Evolutionary conservation across 2,113 vertebrate genomes (phyloP).

Genomic region (Cranoglanis bouderius): DNA sequence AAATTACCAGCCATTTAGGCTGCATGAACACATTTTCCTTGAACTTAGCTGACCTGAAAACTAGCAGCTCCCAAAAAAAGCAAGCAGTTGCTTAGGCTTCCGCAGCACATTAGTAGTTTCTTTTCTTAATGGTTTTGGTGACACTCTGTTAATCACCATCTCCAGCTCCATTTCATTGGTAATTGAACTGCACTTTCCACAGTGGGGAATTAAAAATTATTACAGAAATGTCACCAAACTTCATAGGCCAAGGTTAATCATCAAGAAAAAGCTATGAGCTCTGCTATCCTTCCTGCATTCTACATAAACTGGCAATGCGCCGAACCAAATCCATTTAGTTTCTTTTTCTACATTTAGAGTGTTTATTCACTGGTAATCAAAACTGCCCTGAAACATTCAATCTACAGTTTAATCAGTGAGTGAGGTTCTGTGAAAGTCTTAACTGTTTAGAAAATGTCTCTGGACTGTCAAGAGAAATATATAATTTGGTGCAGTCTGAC

Average conservation of each 20-base stretch:
- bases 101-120: slow-evolving; percentile 16
- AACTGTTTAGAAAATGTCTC: slow-evolving; percentile 15
- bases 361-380: slow-evolving; percentile 19
- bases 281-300: neutral
- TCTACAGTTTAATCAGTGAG: neutral
- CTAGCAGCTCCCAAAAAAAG: slow-evolving; percentile 8
- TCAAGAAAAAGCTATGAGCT: neutral
- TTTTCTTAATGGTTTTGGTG: slow-evolving; percentile 33
- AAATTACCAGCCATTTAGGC: neutral
- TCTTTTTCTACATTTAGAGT: slow-evolving; percentile 6
- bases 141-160: slow-evolving; percentile 46
- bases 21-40: slow-evolving; percentile 4
- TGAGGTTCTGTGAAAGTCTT: slow-evolving; percentile 6
- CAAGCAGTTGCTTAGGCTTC: neutral
- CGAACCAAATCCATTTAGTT: neutral
- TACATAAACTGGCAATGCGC: neutral
- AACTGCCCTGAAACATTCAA: neutral
- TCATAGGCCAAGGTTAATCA: slow-evolving; percentile 33
- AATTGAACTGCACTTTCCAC: slow-evolving; percentile 45
- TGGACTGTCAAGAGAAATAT: neutral
- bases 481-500: slow-evolving; percentile 3
- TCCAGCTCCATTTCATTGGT: slow-evolving; percentile 38
- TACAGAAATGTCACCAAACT: slow-evolving; percentile 40
- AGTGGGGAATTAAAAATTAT: slow-evolving; percentile 32
- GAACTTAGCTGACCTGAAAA: slow-evolving; percentile 22